These are phyloP conservation scores for Zaprionus bogoriensis DNA, from an alignment of 2,888 invertebrate genomes.

Conservation along the genomic window DNA sequence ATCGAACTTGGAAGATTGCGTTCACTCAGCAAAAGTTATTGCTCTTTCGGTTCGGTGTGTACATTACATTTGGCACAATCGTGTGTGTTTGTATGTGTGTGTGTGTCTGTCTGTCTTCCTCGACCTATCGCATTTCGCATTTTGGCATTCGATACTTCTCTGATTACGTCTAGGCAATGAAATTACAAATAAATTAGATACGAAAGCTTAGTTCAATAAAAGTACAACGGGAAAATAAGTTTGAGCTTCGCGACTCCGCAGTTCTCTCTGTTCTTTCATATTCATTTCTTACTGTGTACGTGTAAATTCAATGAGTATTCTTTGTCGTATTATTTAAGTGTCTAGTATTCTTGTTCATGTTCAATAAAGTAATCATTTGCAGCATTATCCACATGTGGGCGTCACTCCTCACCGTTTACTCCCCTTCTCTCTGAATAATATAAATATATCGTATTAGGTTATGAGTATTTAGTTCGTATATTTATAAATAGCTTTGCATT, in stretches of 20 bases:
- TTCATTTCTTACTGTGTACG: slow-evolving; percentile 4
- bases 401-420: slow-evolving; percentile 40
- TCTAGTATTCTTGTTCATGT: slow-evolving; percentile 28
- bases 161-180: not conserved
- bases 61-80: slow-evolving; percentile 5
- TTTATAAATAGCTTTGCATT: slow-evolving; percentile 44
- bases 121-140: not conserved
- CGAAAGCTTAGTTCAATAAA: not conserved
- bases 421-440: slow-evolving; percentile 35
- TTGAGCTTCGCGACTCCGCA: slow-evolving; percentile 30
- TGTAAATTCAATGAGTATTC: slow-evolving; percentile 35
- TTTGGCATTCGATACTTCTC: not conserved
- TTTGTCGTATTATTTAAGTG: slow-evolving; percentile 23
- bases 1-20: not conserved
- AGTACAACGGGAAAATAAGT: slow-evolving; percentile 1
- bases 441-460: slow-evolving; percentile 41
- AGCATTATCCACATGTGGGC: slow-evolving; percentile 64
- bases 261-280: no score
- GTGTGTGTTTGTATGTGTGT: no score
- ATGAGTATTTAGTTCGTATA: slow-evolving; percentile 39
- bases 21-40: no score
- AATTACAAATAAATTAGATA: slow-evolving; percentile 4
- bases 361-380: slow-evolving; percentile 77
- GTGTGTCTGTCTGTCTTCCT: no score
- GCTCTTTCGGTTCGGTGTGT: not conserved